Evolutionary conservation across 2,888 invertebrate species (phyloP), one percentile per base, ranked within the genome.

Genomic region (Synanthedon vespiformis): DNA sequence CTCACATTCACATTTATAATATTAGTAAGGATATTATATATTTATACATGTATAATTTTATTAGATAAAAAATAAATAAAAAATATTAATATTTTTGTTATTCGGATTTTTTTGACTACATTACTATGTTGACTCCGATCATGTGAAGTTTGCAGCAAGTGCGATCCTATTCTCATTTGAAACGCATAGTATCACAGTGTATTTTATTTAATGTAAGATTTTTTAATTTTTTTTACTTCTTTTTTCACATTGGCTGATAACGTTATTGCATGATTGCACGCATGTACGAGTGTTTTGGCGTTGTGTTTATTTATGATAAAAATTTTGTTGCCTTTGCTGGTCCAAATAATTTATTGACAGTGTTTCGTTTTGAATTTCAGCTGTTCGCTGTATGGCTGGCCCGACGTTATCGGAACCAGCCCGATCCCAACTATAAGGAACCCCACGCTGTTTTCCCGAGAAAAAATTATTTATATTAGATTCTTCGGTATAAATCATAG

Each of bases 301-400:
- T 34, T 6, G 8, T 34, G 34, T 34, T 34, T 22, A 22, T 34
- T 34, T 34, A 10, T 34, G 10, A 34, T 34, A 10, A 34, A 34
- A 22, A 22, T 1, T 5, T 22, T 22, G 22, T 22, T 22, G 22
- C 4, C 12, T 40, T n/a, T 41, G n/a, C n/a, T n/a, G 12, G 12
- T 41, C n/a, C 1, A 11, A 41, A 3, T 12, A 4, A 41, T 44
- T 13, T 44, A 44, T 44, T 13, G n/a, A 44, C 4, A 6, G n/a
- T 13, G 11, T 44, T 13, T 44, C 13, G 44, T 5, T 13, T 44
- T 34, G 44, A 12, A 44, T 44, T 44, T 48, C 89, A 95, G 95
- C 90, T 95, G 72, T 90, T 94, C 75, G 95, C 95, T 70, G 92
- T 94, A 64, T 91, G 94, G 82, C 87, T 94, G 76, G 93, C 94